Conservation (phyloP, 2,797 vertebrate species). For the Chelon auratus region DNA sequence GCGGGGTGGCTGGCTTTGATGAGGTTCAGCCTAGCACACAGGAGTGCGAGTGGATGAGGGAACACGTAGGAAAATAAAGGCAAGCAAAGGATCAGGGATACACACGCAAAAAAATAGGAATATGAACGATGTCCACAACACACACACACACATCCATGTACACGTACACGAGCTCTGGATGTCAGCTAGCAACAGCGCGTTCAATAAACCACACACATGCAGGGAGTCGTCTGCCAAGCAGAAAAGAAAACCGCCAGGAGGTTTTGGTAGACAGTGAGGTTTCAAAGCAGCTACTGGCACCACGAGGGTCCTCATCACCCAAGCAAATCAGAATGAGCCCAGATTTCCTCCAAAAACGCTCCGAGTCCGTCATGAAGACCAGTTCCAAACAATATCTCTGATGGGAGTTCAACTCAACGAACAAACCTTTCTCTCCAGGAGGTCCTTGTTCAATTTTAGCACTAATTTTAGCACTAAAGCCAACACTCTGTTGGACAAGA, state of each 20-base stretch:
- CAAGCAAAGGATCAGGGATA: slow-evolving; percentile 21
- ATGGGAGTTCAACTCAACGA: slow-evolving; percentile 57
- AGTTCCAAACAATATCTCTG: slow-evolving; percentile 57
- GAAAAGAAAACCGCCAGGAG: slow-evolving; percentile 21
- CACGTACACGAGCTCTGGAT: background rate
- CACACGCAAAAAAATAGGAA: background rate
- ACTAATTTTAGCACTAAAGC: slow-evolving; percentile 55
- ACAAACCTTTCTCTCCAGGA: slow-evolving; percentile 45
- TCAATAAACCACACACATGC: slow-evolving; percentile 21
- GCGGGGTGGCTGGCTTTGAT: slow-evolving; percentile 73
- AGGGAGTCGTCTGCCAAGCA: slow-evolving; percentile 16
- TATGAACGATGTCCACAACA: no score
- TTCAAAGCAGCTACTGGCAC: slow-evolving; percentile 42
- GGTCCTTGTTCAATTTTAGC: slow-evolving; percentile 66
- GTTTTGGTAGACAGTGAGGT: slow-evolving; percentile 16
- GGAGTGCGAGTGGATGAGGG: slow-evolving; percentile 16
- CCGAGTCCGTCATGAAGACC: slow-evolving; percentile 23
- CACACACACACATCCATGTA: background rate
- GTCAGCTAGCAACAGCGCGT: slow-evolving; percentile 6
- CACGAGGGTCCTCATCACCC: slow-evolving; percentile 39
- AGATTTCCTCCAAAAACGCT: slow-evolving; percentile 55
- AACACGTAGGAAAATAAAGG: slow-evolving; percentile 7
- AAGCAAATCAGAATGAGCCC: slow-evolving; percentile 44
- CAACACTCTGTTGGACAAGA: slow-evolving; percentile 34
- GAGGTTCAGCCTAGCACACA: slow-evolving; percentile 50